Evolutionary conservation across 2,888 invertebrate species (phyloP).

Genomic region (Oeneis ivallda): DNA sequence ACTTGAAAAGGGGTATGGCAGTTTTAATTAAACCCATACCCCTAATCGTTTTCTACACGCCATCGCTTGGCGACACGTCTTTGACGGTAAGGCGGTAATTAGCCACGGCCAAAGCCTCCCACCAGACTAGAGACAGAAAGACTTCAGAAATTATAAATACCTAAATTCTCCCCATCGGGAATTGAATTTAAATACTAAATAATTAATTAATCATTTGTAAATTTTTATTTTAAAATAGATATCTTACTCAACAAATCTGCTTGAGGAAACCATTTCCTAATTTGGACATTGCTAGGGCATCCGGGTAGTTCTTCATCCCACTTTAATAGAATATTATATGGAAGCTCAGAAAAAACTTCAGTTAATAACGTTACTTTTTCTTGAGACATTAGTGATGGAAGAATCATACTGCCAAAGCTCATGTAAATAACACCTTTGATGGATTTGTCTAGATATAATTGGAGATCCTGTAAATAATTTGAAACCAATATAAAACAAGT

Average conservation of each 20-base stretch:
- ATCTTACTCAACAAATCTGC: slow-evolving; percentile 59
- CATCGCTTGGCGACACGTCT: too few species aligned
- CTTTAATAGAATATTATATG: slow-evolving; percentile 63
- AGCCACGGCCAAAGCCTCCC: too few species aligned
- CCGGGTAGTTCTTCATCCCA: slow-evolving; percentile 47
- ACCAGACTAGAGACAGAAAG: too few species aligned
- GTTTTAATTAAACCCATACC: too few species aligned
- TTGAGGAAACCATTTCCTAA: slow-evolving; percentile 13
- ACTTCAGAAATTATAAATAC: too few species aligned
- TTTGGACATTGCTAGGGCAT: slow-evolving; percentile 45
- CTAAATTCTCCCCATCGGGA: too few species aligned
- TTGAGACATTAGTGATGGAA: slow-evolving; percentile 39
- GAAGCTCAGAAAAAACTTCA: slow-evolving; percentile 55
- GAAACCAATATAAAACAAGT: neutral
- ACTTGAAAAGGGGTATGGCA: too few species aligned
- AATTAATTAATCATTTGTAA: neutral
- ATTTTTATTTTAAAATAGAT: slow-evolving; percentile 1
- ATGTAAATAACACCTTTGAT: slow-evolving; percentile 54
- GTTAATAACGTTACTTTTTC: slow-evolving; percentile 48
- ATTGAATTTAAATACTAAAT: neutral
- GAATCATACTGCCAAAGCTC: slow-evolving; percentile 54
- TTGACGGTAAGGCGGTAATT: too few species aligned
- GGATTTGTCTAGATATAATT: slow-evolving; percentile 49
- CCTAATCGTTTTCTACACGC: too few species aligned
- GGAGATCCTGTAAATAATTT: slow-evolving; percentile 44